Conservation (phyloP, 37 sponge, comb jelly and placozoan species). For the Aplysina aerophoba region DNA sequence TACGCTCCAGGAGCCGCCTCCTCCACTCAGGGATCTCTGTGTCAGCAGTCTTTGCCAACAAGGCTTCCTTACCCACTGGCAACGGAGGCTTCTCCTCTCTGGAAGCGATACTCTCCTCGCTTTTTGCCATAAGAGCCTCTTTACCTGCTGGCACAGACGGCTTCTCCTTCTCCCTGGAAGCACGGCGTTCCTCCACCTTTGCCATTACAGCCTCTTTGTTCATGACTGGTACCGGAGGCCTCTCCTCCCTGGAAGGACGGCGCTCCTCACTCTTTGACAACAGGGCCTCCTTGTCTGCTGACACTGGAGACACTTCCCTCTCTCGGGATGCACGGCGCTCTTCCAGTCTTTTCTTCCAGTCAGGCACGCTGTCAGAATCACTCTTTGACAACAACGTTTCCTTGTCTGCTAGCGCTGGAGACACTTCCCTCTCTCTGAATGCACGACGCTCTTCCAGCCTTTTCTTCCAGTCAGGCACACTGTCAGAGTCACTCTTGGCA, state of each 20-base stretch:
- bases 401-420: too few relatives aligned
- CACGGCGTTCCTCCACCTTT: slow-evolving; percentile 8
- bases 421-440: neutral
- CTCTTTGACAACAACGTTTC: too few relatives aligned
- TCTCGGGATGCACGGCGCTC: slow-evolving; percentile 7
- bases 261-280: too few relatives aligned
- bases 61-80: slow-evolving; percentile 20
- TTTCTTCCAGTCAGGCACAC: slow-evolving; percentile 31
- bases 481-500: too few relatives aligned
- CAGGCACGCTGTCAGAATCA: neutral
- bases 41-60: slow-evolving; percentile 3
- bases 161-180: slow-evolving; percentile 11
- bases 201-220: too few relatives aligned
- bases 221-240: too few relatives aligned
- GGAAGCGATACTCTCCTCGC: too few relatives aligned
- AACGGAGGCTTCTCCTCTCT: neutral
- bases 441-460: slow-evolving; percentile 27
- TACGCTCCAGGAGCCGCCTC: slow-evolving; percentile 47
- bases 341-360: slow-evolving; percentile 25
- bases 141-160: too few relatives aligned
- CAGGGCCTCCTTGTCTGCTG: too few relatives aligned
- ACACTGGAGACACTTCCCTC: too few relatives aligned
- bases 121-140: too few relatives aligned
- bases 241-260: neutral
- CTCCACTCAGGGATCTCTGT: slow-evolving; percentile 72